Evolutionary conservation across 2,113 vertebrate genomes (phyloP).

Genomic region (Saguinus imperator): DNA sequence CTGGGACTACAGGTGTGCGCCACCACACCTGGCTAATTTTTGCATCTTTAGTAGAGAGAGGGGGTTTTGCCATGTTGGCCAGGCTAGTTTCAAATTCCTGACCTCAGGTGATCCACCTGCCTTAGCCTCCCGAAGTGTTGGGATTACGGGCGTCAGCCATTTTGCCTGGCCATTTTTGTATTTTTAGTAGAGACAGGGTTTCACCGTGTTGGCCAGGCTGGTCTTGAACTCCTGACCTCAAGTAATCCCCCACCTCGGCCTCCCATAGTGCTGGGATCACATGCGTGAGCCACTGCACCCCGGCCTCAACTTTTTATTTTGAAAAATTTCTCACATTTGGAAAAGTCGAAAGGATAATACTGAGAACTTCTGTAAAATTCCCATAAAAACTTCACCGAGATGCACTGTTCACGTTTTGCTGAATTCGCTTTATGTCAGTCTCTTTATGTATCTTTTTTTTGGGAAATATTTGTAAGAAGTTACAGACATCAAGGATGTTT

Average conservation of each 20-base stretch:
- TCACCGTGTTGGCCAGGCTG: not conserved
- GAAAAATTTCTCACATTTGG: not conserved
- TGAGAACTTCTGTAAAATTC: not conserved
- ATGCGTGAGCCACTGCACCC: not conserved
- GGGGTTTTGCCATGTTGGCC: too few relatives aligned
- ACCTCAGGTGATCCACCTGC: too few relatives aligned
- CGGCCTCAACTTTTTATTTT: not conserved
- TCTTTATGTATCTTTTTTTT: not conserved
- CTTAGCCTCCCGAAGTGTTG: not conserved
- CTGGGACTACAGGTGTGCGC: too few relatives aligned
- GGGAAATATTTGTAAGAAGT: slow-evolving; percentile 7
- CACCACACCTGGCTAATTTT: too few relatives aligned
- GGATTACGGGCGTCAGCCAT: not conserved
- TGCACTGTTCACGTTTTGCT: not conserved
- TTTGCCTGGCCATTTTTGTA: not conserved
- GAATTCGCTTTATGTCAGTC: not conserved
- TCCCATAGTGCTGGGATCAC: not conserved
- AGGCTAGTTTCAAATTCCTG: too few relatives aligned
- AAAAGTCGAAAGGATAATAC: slow-evolving; percentile 10
- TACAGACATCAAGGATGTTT: not conserved
- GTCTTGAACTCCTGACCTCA: not conserved
- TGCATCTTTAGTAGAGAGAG: too few relatives aligned
- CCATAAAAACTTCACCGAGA: not conserved
- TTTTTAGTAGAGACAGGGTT: not conserved
- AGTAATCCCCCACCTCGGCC: not conserved